Conservation (phyloP, 2,113 vertebrate species). For the Megaceryle torquata region DNA sequence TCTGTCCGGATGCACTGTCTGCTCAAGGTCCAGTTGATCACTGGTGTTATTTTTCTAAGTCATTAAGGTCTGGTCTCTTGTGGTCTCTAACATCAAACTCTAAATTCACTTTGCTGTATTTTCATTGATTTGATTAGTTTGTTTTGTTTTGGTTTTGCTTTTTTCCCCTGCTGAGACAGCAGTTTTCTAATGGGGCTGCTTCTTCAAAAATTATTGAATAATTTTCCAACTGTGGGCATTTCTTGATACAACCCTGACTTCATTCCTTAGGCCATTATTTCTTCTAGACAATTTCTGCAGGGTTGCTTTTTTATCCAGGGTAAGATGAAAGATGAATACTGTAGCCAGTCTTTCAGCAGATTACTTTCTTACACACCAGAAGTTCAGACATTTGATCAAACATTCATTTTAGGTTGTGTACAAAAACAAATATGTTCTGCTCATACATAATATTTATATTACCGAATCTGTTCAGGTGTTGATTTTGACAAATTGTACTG, state of each 20-base stretch:
- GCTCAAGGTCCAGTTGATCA: background rate
- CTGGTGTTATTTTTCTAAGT: fast-evolving
- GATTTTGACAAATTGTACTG: background rate
- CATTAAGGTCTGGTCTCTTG: background rate
- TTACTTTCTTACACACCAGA: background rate
- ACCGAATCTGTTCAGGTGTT: background rate
- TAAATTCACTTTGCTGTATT: background rate
- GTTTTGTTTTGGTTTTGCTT: background rate
- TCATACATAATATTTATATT: background rate
- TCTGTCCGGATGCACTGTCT: background rate
- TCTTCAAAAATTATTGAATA: background rate
- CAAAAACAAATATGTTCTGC: background rate
- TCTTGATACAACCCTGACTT: background rate
- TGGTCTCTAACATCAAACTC: background rate
- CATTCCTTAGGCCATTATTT: background rate
- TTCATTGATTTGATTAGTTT: background rate
- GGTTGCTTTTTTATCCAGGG: background rate
- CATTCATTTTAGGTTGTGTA: background rate
- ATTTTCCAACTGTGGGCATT: background rate
- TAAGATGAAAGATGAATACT: background rate
- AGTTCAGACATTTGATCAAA: background rate
- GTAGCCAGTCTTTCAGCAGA: background rate
- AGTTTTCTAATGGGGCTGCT: background rate
- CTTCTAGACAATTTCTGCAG: background rate
- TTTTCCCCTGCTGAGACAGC: background rate